Conservation (phyloP, 2,113 vertebrate genomes). For the Felis chaus region DNA sequence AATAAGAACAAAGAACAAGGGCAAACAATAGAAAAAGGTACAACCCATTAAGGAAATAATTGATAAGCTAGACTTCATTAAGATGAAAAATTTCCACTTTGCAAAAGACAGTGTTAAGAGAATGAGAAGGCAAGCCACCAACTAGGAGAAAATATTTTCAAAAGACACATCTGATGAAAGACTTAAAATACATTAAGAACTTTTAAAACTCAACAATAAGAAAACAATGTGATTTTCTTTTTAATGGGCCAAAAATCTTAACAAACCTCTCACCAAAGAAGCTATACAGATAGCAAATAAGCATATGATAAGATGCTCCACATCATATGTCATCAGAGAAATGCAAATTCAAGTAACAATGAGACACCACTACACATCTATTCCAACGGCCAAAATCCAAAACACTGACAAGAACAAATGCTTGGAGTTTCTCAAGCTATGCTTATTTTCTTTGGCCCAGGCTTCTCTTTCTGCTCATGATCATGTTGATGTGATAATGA, state of each 20-base stretch:
- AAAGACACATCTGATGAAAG: background rate
- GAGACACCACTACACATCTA: background rate
- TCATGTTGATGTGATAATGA: background rate
- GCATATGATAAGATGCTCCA: background rate
- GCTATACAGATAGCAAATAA: background rate
- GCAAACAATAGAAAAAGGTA: background rate
- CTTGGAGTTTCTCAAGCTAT: background rate
- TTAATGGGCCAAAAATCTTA: background rate
- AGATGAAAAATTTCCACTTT: background rate
- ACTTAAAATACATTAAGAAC: background rate
- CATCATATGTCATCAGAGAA: background rate
- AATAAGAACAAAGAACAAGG: background rate
- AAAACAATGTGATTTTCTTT: background rate
- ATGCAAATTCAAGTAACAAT: background rate
- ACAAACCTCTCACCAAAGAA: background rate
- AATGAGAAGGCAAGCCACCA: background rate
- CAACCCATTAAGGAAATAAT: background rate
- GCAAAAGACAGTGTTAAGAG: background rate
- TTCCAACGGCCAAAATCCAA: background rate
- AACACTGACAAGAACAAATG: background rate
- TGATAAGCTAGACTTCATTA: background rate
- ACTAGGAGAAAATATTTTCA: background rate
- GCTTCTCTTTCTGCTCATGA: background rate
- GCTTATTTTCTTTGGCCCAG: background rate
- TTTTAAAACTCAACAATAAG: background rate